These are phyloP conservation scores for Chrysina gloriosa DNA, from an alignment of 2,888 invertebrate species.

Conservation along the genomic window DNA sequence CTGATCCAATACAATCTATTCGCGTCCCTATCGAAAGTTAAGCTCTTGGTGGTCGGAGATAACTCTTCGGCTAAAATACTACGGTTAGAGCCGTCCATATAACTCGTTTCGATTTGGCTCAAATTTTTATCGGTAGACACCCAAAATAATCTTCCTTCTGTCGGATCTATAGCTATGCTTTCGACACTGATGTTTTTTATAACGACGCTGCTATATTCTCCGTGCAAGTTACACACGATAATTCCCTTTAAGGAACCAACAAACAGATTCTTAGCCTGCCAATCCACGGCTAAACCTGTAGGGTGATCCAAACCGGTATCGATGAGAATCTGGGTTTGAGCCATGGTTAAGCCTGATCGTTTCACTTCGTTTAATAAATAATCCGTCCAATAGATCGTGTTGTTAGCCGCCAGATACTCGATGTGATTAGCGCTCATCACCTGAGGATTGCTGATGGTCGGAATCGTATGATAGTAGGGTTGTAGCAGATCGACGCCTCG, in stretches of 20 bases:
- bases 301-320: slow-evolving; percentile 76
- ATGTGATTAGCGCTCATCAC: slow-evolving; percentile 78
- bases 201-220: slow-evolving; percentile 72
- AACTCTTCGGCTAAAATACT: slow-evolving; percentile 55
- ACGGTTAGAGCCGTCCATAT: slow-evolving; percentile 74
- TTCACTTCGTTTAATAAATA: slow-evolving; percentile 80
- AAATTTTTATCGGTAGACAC: slow-evolving; percentile 56
- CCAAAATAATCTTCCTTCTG: slow-evolving; percentile 70
- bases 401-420: slow-evolving; percentile 75
- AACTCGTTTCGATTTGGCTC: slow-evolving; percentile 69
- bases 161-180: slow-evolving; percentile 79
- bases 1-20: slow-evolving; percentile 80
- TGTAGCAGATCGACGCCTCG: slow-evolving; percentile 84
- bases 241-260: slow-evolving; percentile 75
- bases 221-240: slow-evolving; percentile 77
- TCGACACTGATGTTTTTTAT: slow-evolving; percentile 67
- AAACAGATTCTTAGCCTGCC: slow-evolving; percentile 82
- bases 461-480: slow-evolving; percentile 82
- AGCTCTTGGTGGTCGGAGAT: slow-evolving; percentile 57
- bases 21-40: slow-evolving; percentile 56
- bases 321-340: slow-evolving; percentile 77
- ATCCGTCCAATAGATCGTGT: slow-evolving; percentile 83
- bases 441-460: slow-evolving; percentile 80
- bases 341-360: slow-evolving; percentile 75
- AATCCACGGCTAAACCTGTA: slow-evolving; percentile 84